Base-by-base conservation (phyloP, 2,888 invertebrate genomes). In the Spilosoma lubricipeda region DNA sequence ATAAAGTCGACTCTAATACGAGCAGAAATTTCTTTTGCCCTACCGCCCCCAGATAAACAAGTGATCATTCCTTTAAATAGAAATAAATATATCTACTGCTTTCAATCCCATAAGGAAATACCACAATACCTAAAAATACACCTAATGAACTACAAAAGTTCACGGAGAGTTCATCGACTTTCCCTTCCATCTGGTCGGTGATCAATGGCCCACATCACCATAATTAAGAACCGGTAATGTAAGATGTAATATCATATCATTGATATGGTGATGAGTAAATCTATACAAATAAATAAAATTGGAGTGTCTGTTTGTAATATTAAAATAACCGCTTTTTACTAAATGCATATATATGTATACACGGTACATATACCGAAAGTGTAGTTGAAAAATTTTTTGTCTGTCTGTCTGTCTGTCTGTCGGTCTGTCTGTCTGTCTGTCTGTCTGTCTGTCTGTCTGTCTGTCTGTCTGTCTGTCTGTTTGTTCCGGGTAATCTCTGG, bases 131-230 rank as follows among this genome's bases (percentile, higher is more conserved):
- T 72, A 74, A 82, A 82, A 80, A 82, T 77, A 83, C 68, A 74
- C 69, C 68, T 33, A 52, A 52, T 23, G 20, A 52, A 52, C 52
- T 52, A 70, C 68, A 59, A 75, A 48, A 72, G 76, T 75, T 74
- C 27, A 39, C 72, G 64, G 33, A 63, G 68, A 84, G 83, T 79
- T 83, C 79, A 73, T 36, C 72, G 77, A 79, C 77, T 76, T 66
- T 13, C 72, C 71, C 63, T 11, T 70, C 59, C 66, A 64, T 74
- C 63, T 69, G 76, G 67, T 74, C 72, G 67, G 74, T 82, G 79
- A 84, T 84, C 80, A 80, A 78, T 80, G 85, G 23, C 65, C 77
- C 15, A 79, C 75, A 83, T 82, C 77, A 81, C 76, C 79, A 79
- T 84, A 82, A 84, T 84, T 82, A 82, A 72, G 18, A 39, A 15